A percentile compares a stretch with the other conserved stretches of the same genome.
Evolutionary conservation across 2,113 vertebrate genomes (phyloP).

Genomic region (Sterna hirundo): DNA sequence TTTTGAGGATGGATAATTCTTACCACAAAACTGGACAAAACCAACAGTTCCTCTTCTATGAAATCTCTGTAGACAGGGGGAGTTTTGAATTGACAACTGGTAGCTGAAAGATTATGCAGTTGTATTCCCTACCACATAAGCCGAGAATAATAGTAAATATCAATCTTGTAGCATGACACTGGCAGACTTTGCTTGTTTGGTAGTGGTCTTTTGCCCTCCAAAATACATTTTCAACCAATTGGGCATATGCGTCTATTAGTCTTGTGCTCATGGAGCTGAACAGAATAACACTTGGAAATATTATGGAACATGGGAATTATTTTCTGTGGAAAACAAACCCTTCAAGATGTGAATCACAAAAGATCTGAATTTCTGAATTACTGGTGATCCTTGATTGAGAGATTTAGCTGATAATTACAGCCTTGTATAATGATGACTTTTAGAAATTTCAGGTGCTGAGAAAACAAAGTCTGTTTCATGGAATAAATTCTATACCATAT

Average conservation of each 20-base stretch:
- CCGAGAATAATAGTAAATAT: background rate
- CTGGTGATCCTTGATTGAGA: background rate
- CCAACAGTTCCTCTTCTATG: background rate
- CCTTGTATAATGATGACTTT: background rate
- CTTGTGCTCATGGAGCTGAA: background rate
- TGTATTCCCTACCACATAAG: accelerated
- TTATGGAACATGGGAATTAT: background rate
- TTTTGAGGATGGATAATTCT: background rate
- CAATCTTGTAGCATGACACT: background rate
- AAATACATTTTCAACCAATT: background rate
- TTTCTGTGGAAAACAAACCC: background rate
- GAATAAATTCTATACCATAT: background rate
- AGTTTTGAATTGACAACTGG: background rate
- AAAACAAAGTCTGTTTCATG: background rate
- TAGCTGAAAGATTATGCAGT: background rate
- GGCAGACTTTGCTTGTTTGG: background rate
- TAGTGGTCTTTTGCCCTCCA: background rate
- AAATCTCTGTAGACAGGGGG: background rate
- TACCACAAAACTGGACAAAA: background rate
- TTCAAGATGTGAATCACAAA: background rate
- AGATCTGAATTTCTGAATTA: background rate
- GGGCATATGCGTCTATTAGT: background rate
- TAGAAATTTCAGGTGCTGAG: background rate
- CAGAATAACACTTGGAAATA: background rate
- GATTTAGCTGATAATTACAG: background rate